These are phyloP conservation scores for Acanthoscelides obtectus DNA, from an alignment of 2,888 invertebrate species.

Conservation along the genomic window DNA sequence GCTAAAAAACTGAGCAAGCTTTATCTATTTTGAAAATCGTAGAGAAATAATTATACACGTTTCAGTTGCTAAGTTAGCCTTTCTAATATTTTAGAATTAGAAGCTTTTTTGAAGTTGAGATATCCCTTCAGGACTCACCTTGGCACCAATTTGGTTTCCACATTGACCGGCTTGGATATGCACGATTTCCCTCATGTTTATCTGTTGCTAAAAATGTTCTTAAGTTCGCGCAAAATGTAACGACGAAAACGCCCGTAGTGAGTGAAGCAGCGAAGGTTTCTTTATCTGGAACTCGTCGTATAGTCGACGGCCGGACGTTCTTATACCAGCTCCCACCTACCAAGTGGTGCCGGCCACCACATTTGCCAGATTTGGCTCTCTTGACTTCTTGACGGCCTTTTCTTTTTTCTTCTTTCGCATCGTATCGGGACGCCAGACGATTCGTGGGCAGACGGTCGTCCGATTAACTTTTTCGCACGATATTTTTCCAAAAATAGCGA, in stretches of 20 bases:
- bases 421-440: background rate
- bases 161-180: slow-evolving; percentile 80
- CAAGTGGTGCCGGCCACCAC: background rate
- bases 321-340: background rate
- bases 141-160: slow-evolving; percentile 84
- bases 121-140: slow-evolving; percentile 55
- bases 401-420: background rate
- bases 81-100: too few relatives aligned
- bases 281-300: background rate
- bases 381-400: background rate
- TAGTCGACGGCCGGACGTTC: background rate
- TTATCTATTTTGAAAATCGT: too few relatives aligned
- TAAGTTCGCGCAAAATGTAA: background rate
- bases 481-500: background rate
- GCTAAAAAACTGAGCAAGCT: too few relatives aligned
- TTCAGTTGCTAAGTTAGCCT: too few relatives aligned
- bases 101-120: background rate
- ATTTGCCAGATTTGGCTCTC: background rate
- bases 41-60: too few relatives aligned
- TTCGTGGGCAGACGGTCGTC: background rate
- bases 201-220: background rate
- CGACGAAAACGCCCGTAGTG: background rate
- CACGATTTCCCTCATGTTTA: slow-evolving; percentile 83
- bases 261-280: background rate
- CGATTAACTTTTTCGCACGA: background rate